Evolutionary conservation across 2,888 invertebrate species (phyloP), one percentile per base, ranked within the genome.

Genomic region (Pocota personata): DNA sequence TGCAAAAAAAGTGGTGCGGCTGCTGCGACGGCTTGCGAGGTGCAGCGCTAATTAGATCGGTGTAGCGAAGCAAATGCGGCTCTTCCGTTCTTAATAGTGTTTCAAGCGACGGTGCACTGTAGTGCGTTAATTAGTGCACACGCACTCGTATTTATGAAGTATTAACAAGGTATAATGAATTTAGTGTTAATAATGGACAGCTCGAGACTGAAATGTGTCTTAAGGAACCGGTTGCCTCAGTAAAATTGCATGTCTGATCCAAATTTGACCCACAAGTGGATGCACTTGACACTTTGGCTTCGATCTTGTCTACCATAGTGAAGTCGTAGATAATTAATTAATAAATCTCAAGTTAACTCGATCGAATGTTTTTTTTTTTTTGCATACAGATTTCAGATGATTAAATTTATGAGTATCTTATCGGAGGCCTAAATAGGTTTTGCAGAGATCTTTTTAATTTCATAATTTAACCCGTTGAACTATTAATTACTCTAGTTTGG

Each of bases 21-120:
- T 60, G 58, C 27, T 19, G 37, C 7, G 48, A 48, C 52, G 43
- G 48, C 19, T 62, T 79, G 62, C 62, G 76, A 75, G 79, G 75
- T 80, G 80, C 79, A 75, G 69, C 50, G 40, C 48, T 84, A 80
- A 79, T 80, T 84, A 84, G 75, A 64, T 84, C 40, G 79, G 62
- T 58, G 50, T 32, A 50, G 40, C 46, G 19, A 37, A 57, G 64
- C 24, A 64, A 71, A 69, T 64, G 76, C 69, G 55, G 30, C 24
- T 64, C 71, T 82, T 84, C 79, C 84, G 58, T 79, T 40, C 27
- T 12, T 21, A 60, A 58, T 78, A 46, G 52, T 24, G 55, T 21
- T 24, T 24, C 60, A 35, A 46, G n/a, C 46, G 37, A 40, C 71
- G 48, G 50, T 58, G 50, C 19, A 50, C 43, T 27, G 71, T 50